These are phyloP conservation scores for Tryphoninae sp. DNA, from an alignment of 2,888 invertebrate species.

Conservation along the genomic window DNA sequence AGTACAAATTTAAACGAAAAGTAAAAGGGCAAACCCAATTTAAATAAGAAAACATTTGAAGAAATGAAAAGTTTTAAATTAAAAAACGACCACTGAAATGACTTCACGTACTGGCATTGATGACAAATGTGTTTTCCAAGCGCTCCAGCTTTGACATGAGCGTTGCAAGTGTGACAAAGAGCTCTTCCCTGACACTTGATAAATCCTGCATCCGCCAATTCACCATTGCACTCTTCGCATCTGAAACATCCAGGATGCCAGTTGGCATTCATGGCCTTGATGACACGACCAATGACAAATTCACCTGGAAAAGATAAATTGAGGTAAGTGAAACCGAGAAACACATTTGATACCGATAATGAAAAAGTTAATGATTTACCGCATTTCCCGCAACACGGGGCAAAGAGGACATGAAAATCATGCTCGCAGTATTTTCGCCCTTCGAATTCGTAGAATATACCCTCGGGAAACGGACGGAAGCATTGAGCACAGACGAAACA, in stretches of 20 bases:
- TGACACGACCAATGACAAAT: conserved; percentile 99
- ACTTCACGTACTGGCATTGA: conserved; percentile 95
- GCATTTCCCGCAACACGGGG: conserved; percentile 93
- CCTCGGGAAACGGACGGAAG: conserved; percentile 98
- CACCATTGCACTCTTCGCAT: conserved; percentile 95
- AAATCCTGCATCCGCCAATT: conserved; percentile 98
- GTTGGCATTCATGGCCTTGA: conserved; percentile 99
- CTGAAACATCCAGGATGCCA: conserved; percentile 99
- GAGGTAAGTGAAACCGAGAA: not conserved
- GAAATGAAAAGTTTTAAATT: not conserved
- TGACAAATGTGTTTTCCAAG: conserved; percentile 98
- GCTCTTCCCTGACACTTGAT: conserved; percentile 93
- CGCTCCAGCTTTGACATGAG: conserved; percentile 96
- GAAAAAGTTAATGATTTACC: conserved; percentile 80
- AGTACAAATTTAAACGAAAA: conserved; percentile 22
- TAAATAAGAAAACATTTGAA: conserved; percentile 11
- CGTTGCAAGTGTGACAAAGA: conserved; percentile 98
- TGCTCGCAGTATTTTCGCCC: conserved; percentile 99
- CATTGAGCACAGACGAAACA: conserved; percentile 99
- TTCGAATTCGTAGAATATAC: conserved; percentile 99
- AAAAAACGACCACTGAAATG: not conserved
- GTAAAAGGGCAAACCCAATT: not conserved
- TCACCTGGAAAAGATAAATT: conserved; percentile 84
- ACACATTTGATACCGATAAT: not conserved
- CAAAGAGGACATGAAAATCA: conserved; percentile 98